Base-by-base conservation (phyloP, 2,888 invertebrate genomes). In the Pteria penguin region DNA sequence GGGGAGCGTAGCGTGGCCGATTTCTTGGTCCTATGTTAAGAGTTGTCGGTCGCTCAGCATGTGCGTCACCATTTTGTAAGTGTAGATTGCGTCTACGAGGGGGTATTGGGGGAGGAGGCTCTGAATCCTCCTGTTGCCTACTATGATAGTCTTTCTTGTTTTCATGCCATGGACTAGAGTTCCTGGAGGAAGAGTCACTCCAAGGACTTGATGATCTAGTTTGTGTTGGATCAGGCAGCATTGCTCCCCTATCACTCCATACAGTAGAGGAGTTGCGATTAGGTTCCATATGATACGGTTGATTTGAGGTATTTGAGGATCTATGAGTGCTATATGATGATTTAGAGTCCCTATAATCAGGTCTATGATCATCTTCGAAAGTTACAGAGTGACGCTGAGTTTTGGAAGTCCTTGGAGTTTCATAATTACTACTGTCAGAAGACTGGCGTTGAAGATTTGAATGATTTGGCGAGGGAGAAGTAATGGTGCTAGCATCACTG, bases 301-400 rank as follows among this genome's bases (percentile, higher is more conserved):
- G 71, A 86, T 94, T 94, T 24, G 95, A 95, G 3, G 96, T 95
- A 87, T 96, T 96, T 0, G 96, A 96, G 0, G 96, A 95, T 83
- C 95, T 94, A 91, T 97, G 97, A 0, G 94, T 92, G 78, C 86
- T 87, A 68, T 78, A 71, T 54, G 76, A 72, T 33, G 70, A 80
- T 62, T 82, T 84, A 57, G 79, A 75, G 68, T 84, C 82, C 55
- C 76, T 80, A 57, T 75, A 70, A 73, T 81, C 81, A 24, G 86
- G 85, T 72, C 82, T 83, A 72, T 86, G 86, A 67, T 89, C 88
- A 67, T 91, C 91, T 80, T 91, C 91, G 82, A 91, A 91, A 32
- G 90, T 90, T 73, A 91, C 91, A 54, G 87, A 90, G 74, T 89
- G 89, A 72, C 90, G 76, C 75, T 89, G 88, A 66, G 85, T 80